phyloP scores from a whole-genome alignment of 2,113 vertebrate species.

The Mustela lutreola region DNA sequence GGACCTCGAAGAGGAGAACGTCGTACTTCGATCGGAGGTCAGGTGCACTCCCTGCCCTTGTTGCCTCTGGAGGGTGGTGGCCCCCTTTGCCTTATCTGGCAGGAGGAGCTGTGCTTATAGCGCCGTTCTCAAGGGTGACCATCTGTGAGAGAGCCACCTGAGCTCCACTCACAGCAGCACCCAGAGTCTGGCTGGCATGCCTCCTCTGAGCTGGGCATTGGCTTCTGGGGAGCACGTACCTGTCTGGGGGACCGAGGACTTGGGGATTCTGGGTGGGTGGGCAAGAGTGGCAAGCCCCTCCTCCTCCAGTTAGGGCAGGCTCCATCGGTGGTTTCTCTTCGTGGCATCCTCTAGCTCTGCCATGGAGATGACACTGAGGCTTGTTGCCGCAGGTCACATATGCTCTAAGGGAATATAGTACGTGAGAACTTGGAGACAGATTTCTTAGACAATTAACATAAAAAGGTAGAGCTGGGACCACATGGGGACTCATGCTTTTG shows the following conservation, averaged over 20 bases:
- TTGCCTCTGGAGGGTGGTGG: not conserved
- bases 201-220: rapidly evolving
- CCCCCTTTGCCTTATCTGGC: not conserved
- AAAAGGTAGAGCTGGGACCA: not conserved
- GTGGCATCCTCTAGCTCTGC: rapidly evolving
- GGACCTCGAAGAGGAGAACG: constrained; percentile 98
- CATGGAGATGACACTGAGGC: not conserved
- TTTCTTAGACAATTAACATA: not conserved
- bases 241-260: rapidly evolving
- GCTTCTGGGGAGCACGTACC: rapidly evolving
- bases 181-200: rapidly evolving
- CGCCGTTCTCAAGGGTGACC: rapidly evolving
- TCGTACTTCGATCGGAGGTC: constrained; percentile 96
- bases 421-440: not conserved
- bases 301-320: not conserved
- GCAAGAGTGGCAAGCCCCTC: rapidly evolving
- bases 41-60: not conserved
- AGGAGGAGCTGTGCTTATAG: rapidly evolving
- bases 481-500: not conserved
- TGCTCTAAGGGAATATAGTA: not conserved
- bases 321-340: not conserved
- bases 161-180: not conserved
- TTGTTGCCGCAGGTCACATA: not conserved
- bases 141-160: not conserved
- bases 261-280: not conserved